These are phyloP conservation scores for Lycocerus yunnanus DNA, from an alignment of 2,888 invertebrate species.

Conservation along the genomic window DNA sequence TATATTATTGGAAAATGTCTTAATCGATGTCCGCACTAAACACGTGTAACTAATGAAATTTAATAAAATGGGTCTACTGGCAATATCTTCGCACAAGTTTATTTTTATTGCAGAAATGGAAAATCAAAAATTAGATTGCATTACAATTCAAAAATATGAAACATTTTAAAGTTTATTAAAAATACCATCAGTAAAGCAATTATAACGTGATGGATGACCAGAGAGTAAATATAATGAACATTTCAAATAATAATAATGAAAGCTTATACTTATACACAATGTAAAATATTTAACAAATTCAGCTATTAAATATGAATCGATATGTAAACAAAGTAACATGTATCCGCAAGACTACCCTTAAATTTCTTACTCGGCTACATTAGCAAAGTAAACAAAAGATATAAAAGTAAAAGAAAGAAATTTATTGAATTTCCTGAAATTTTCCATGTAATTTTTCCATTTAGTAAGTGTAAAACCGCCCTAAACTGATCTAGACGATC, in stretches of 20 bases:
- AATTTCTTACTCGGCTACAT: neutral
- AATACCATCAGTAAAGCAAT: too few relatives aligned
- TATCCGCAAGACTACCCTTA: too few relatives aligned
- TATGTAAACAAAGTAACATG: neutral
- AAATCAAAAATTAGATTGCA: neutral
- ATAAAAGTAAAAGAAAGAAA: neutral
- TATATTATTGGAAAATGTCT: neutral
- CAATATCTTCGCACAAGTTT: neutral
- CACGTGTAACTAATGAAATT: neutral
- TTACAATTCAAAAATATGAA: neutral
- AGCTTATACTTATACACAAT: too few relatives aligned
- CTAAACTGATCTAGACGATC: too few relatives aligned
- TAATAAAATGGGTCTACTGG: neutral
- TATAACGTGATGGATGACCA: too few relatives aligned
- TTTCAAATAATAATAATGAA: too few relatives aligned
- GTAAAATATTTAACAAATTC: neutral
- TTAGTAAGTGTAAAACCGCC: neutral
- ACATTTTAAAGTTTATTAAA: too few relatives aligned
- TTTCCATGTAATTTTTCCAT: neutral
- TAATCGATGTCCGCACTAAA: neutral
- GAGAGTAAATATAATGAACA: too few relatives aligned
- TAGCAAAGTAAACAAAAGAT: neutral
- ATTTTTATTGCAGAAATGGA: neutral
- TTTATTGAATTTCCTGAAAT: neutral
- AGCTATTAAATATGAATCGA: neutral